Evolutionary conservation across 2,888 invertebrate species (phyloP), one percentile per base, ranked within the genome.

Genomic region (Watsonalla cultraria): DNA sequence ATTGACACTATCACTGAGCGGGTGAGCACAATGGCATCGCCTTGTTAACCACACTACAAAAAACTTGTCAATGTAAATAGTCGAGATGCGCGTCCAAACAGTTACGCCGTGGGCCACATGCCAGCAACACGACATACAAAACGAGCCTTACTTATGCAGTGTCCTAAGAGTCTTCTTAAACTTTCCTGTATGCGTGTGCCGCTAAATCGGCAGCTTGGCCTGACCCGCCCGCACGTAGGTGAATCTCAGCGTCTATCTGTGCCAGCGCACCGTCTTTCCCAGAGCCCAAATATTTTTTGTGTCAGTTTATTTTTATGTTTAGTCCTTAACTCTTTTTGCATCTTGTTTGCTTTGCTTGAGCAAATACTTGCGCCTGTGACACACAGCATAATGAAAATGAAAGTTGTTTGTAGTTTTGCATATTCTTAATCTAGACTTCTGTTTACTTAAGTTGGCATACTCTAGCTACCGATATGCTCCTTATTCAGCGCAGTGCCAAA

Each of bases 31-130:
- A 87, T 85, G 75, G 74, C 72, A 70, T 74, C 71, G 78, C 74
- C 81, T 87, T 82, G 87, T 89, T 89, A 86, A 79, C 74, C 70
- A 74, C 71, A 68, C 59, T 74, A 80, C 78, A 84, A 86, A 85
- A 87, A 88, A 86, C 76, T 78, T 86, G 87, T 85, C 82, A 88
- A 79, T 77, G 79, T 82, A 84, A 86, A 87, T 72, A 82, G 66
- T 69, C 64, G 66, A 74, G 69, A 72, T 77, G 69, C 66, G 62
- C 72, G 73, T 69, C 72, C 74, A 71, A 72, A 76, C 72, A 68
- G 58, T 67, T 63, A 68, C 66, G 66, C 70, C 70, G 63, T 70
- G 70, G 61, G 66, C 74, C 78, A 82, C 78, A 82, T 71, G 61
- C 70, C 65, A 76, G 68, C 60, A 60, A 71, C 59, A 71, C 62